Conservation (phyloP, 2,797 vertebrate genomes). For the Eleutherodactylus coqui region DNA sequence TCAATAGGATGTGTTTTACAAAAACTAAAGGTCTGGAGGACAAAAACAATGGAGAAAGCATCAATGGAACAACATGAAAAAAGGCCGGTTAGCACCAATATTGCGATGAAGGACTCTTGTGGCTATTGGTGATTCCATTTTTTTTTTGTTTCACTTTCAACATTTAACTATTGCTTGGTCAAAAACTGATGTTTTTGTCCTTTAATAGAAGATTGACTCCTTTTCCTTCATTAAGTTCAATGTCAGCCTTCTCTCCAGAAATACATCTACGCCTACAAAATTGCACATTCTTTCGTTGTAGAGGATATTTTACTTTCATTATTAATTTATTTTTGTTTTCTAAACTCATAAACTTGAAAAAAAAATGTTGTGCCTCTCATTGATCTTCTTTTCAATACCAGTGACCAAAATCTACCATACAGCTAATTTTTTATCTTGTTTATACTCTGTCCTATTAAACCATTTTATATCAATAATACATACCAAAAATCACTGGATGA, state of each 20-base stretch:
- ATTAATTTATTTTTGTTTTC: not conserved
- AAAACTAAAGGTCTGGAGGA: not conserved
- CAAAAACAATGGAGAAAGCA: not conserved
- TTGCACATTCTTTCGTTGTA: constrained; percentile 35
- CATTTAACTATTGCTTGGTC: not conserved
- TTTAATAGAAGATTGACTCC: not conserved
- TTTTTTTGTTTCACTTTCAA: not conserved
- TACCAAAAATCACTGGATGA: not conserved
- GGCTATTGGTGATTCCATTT: not conserved
- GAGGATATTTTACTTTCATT: not conserved
- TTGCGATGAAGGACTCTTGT: not conserved
- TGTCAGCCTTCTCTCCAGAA: not conserved
- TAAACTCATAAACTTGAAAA: constrained; percentile 49
- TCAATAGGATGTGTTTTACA: not conserved
- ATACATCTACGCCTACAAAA: constrained; percentile 6
- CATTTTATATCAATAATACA: not conserved
- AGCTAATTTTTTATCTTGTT: not conserved
- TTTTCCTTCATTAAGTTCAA: not conserved
- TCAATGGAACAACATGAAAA: not conserved
- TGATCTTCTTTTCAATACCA: constrained; percentile 29
- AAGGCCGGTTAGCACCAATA: not conserved
- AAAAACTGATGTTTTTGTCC: not conserved
- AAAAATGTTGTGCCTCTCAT: constrained; percentile 50
- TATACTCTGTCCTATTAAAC: not conserved
- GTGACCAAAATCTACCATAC: constrained; percentile 14